These are phyloP conservation scores for Petrocephalus schoutedeni DNA, from an alignment of 2,797 vertebrate species.

Conservation along the genomic window DNA sequence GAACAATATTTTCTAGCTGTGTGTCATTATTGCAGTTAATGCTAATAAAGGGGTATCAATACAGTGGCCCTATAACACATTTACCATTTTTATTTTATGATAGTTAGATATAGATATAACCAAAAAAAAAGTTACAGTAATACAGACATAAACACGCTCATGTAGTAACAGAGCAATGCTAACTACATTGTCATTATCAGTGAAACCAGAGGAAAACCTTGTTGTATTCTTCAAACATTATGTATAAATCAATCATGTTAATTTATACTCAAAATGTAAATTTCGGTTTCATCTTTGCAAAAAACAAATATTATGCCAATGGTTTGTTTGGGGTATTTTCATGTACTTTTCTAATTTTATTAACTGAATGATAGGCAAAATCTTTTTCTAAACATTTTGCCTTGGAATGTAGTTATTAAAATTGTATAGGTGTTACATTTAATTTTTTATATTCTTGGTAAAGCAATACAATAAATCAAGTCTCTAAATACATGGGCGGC, in stretches of 20 bases:
- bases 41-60: neutral
- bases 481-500: neutral
- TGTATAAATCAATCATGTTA: neutral
- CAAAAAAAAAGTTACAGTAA: neutral
- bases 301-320: neutral
- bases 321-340: neutral
- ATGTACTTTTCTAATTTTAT: neutral
- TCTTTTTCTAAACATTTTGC: neutral
- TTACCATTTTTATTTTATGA: neutral
- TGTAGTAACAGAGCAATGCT: slow-evolving; percentile 7
- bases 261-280: neutral
- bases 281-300: neutral
- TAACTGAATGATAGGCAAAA: neutral
- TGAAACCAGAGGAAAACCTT: slow-evolving; percentile 15
- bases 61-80: neutral
- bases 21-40: neutral
- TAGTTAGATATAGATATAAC: neutral
- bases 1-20: neutral
- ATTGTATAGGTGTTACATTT: neutral
- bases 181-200: slow-evolving; percentile 16
- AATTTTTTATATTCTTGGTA: neutral
- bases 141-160: neutral
- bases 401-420: neutral
- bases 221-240: neutral
- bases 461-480: neutral